Evolutionary conservation across 1,140 invertebrate genomes (phyloP), one percentile per base, ranked within the genome.

Genomic region (Babylonia areolata): DNA sequence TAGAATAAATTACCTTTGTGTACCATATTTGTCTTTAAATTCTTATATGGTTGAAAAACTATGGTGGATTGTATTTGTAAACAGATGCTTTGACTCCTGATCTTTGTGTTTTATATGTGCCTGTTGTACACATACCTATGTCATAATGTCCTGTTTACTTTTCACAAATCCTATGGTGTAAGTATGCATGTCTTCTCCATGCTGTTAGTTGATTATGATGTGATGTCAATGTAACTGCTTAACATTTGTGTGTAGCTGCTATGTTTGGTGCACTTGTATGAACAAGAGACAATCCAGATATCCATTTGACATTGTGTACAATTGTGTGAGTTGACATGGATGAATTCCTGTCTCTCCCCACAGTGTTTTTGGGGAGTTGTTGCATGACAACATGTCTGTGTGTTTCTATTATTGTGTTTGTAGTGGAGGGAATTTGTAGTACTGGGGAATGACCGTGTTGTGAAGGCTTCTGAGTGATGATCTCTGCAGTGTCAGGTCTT

Each of bases 271-370:
- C 58, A 64, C 58, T 64, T 12, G 17, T 64, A n/a, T 5, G 23
- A 64, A 23, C 58, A 0, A 64, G 58, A 64, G 58, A 64, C 58
- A 64, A 64, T 64, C 46, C 46, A 51, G 46, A 51, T 51, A 51
- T 51, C 58, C 58, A 64, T 64, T 64, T 64, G 15, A 64, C 58
- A 64, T 64, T 64, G 58, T 64, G 58, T 64, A 64, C 58, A 64
- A 64, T 20, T 64, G 28, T 64, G 58, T 12, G 28, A 23, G 15
- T 64, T 12, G 17, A 20, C 28, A 23, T 23, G 5, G 58, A 12
- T 64, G 58, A n/a, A 64, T n/a, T 64, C 58, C 28, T 64, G 28
- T 64, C 58, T 64, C 58, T 64, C 20, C 28, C 28, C 46, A 51
- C 9, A 6, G 5, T 64, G 20, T 23, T 64, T 12, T 64, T 64